Evolutionary conservation across 2,888 invertebrate species (phyloP).

Genomic region (Rhagonycha lutea): DNA sequence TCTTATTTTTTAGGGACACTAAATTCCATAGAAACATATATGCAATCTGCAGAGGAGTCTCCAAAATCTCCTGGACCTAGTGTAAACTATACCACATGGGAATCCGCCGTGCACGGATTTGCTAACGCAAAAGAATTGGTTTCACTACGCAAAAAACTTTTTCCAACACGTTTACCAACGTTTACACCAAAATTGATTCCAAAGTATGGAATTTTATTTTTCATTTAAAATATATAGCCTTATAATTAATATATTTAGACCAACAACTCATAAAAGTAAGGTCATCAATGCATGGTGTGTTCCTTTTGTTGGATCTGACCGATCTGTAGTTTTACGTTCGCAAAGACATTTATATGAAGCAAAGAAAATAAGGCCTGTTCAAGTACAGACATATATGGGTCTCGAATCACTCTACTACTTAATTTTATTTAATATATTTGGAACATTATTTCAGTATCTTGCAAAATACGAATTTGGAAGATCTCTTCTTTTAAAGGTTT

Average conservation of each 20-base stretch:
- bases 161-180: slow-evolving; percentile 65
- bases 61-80: slow-evolving; percentile 54
- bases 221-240: not conserved
- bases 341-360: slow-evolving; percentile 75
- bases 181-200: slow-evolving; percentile 65
- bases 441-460: slow-evolving; percentile 64
- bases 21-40: slow-evolving; percentile 77
- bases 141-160: slow-evolving; percentile 69
- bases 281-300: slow-evolving; percentile 48
- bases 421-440: slow-evolving; percentile 60
- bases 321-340: slow-evolving; percentile 78
- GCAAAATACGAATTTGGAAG: slow-evolving; percentile 65
- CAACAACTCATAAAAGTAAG: slow-evolving; percentile 31
- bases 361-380: slow-evolving; percentile 74
- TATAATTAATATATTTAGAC: slow-evolving; percentile 13
- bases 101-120: slow-evolving; percentile 81
- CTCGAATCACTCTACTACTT: slow-evolving; percentile 59
- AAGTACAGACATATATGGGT: slow-evolving; percentile 71
- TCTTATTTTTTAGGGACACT: slow-evolving; percentile 60
- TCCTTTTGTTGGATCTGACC: slow-evolving; percentile 84
- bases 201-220: slow-evolving; percentile 51
- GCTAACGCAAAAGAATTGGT: slow-evolving; percentile 67
- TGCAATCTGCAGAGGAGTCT: slow-evolving; percentile 55
- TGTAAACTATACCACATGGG: slow-evolving; percentile 87
- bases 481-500: slow-evolving; percentile 62